A percentile compares a stretch with the other conserved stretches of the same genome.
Evolutionary conservation across 2,797 vertebrate genomes (phyloP).

Genomic region (Pelobates cultripes): DNA sequence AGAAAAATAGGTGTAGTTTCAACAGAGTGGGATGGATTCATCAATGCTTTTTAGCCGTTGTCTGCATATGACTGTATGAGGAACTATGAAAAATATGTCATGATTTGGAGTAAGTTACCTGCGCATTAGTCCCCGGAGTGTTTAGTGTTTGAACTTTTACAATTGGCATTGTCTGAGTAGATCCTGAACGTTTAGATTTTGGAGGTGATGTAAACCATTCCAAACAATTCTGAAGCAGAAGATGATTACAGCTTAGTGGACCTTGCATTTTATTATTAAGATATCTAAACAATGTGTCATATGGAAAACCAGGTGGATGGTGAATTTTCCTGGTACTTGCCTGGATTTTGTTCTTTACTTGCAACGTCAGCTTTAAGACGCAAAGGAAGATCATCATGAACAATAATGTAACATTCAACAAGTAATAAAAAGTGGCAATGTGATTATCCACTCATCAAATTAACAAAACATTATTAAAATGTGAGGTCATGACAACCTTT

Average conservation of each 20-base stretch:
- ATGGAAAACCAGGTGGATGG: background rate
- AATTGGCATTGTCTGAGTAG: constrained; percentile 53
- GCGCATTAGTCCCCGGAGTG: constrained; percentile 47
- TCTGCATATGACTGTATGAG: constrained; percentile 10
- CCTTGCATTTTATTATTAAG: background rate
- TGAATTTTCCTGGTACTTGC: background rate
- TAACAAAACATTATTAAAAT: too few species aligned
- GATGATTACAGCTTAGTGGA: constrained; percentile 41
- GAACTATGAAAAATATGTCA: constrained; percentile 10
- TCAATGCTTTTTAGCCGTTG: background rate
- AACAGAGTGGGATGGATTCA: constrained; percentile 9
- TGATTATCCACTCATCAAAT: too few species aligned
- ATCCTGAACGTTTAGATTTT: constrained; percentile 54
- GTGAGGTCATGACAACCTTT: too few species aligned
- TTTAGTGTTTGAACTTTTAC: constrained; percentile 55
- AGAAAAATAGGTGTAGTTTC: background rate
- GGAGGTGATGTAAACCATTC: constrained; percentile 54
- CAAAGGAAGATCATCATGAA: background rate
- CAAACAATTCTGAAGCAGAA: constrained; percentile 53
- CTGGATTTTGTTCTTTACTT: constrained; percentile 6
- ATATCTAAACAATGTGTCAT: background rate
- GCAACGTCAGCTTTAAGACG: background rate
- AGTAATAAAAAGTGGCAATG: background rate
- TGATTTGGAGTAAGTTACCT: constrained; percentile 34
- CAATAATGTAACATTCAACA: background rate